phyloP scores from a whole-genome alignment of 2,797 vertebrate species.

The Thaleichthys pacificus region DNA sequence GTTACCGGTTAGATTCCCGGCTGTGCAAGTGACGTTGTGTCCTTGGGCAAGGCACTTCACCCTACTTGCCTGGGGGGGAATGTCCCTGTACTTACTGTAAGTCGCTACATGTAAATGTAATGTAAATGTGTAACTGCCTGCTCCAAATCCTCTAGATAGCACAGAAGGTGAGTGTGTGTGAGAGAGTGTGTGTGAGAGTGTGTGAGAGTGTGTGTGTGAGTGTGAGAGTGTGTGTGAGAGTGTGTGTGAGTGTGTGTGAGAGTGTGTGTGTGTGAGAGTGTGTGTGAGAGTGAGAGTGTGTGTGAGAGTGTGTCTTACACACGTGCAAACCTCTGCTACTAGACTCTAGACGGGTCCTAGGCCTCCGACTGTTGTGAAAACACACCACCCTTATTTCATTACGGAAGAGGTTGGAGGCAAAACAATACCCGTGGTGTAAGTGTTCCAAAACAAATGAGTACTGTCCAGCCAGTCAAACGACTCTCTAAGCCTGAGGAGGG shows the following conservation, averaged over 20 bases:
- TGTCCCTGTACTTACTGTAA: too few relatives aligned
- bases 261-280: background rate
- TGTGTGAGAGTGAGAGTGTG: background rate
- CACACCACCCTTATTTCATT: constrained; percentile 6
- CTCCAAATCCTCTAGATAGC: background rate
- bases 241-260: background rate
- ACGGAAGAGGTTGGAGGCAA: background rate
- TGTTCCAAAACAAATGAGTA: background rate
- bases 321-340: background rate
- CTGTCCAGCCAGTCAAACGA: background rate
- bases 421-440: background rate
- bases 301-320: background rate
- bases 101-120: constrained; percentile 6
- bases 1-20: too few relatives aligned
- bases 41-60: too few relatives aligned
- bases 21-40: too few relatives aligned
- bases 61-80: too few relatives aligned
- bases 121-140: constrained; percentile 19
- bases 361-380: constrained; percentile 16
- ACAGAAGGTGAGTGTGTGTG: background rate
- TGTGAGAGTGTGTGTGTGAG: background rate
- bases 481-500: background rate
- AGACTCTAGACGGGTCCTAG: background rate
- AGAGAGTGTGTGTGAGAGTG: background rate
- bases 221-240: background rate